Evolutionary conservation across 2,888 invertebrate genomes (phyloP), one percentile per base, ranked within the genome.

Genomic region (Prosopocoilus inquinatus): DNA sequence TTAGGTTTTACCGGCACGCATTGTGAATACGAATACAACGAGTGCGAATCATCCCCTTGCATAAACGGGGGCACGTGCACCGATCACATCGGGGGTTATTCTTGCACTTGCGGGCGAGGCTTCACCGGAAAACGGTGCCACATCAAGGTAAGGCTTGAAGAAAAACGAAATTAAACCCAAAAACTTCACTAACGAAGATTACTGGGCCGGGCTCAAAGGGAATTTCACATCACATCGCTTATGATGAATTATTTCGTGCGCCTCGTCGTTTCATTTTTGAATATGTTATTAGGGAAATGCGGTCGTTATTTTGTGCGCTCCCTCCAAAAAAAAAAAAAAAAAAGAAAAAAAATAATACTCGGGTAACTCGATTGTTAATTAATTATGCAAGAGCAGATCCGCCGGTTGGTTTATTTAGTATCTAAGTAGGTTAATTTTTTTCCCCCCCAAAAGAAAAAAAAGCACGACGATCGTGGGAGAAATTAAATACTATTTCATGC

Each of bases 21-120:
- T 62, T 90, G 90, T 71, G 87, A 89, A 71, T 79, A 86, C 70
- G 87, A 88, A 71, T 88, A 87, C 78, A 86, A 89, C 74, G 88
- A 89, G 75, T 90, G 90, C 72, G 86, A 86, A 72, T 87, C 87
- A 61, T 85, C 86, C 56, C 89, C 89, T 41, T 90, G 89, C 73
- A 80, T 82, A 54, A 87, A 89, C 74, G 86, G 85, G 43, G 89
- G 89, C 62, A 86, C 87, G 41, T 90, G 89, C 78, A 86, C 84
- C 55, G 88, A 89, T 78, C 84, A 84, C 71, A 83, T 89, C 65
- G 87, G 85, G 44, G 82, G 84, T 58, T 89, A 82, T 74, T 79
- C 80, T 58, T 89, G 89, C 73, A 79, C 82, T 46, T 89, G 89
- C 73, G 83, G 84, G 4, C 82, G 86, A 50, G 89, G 89, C 33